Evolutionary conservation across 2,888 invertebrate species (phyloP).

Genomic region (Megamerina dolium): DNA sequence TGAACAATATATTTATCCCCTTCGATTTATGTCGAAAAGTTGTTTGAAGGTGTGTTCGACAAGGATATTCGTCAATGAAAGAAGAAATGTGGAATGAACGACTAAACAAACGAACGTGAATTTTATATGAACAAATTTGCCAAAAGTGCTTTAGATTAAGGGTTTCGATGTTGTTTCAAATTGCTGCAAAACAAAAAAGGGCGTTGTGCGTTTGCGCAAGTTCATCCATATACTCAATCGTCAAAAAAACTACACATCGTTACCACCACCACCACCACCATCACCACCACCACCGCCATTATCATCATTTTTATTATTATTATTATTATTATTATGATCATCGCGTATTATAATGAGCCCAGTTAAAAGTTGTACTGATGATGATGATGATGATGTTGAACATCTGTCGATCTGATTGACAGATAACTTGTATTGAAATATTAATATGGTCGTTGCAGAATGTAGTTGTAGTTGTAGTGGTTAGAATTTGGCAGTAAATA

Average conservation of each 20-base stretch:
- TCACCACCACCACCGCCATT: slow-evolving; percentile 13
- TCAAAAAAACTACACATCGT: too few relatives aligned
- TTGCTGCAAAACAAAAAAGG: too few relatives aligned
- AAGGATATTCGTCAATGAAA: neutral
- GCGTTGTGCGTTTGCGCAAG: too few relatives aligned
- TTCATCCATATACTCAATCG: too few relatives aligned
- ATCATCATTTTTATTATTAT: too few relatives aligned
- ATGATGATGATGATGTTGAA: too few relatives aligned
- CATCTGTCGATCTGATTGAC: slow-evolving; percentile 41
- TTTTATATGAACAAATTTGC: neutral
- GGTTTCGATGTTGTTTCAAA: neutral
- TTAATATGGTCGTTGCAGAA: neutral
- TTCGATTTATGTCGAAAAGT: neutral
- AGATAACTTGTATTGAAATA: slow-evolving; percentile 1
- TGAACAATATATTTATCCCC: neutral
- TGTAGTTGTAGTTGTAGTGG: slow-evolving; percentile 4
- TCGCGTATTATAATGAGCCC: slow-evolving; percentile 1
- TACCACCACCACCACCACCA: slow-evolving; percentile 21
- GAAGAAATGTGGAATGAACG: too few relatives aligned
- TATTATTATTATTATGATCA: too few relatives aligned
- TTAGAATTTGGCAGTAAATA: too few relatives aligned
- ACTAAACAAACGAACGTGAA: too few relatives aligned
- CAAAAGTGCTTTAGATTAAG: neutral
- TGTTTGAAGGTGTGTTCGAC: neutral
- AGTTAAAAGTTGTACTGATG: slow-evolving; percentile 15